A percentile compares a stretch with the other conserved stretches of the same genome.
phyloP scores from a whole-genome alignment of 2,113 vertebrate species.

The Mastomys natalensis region DNA sequence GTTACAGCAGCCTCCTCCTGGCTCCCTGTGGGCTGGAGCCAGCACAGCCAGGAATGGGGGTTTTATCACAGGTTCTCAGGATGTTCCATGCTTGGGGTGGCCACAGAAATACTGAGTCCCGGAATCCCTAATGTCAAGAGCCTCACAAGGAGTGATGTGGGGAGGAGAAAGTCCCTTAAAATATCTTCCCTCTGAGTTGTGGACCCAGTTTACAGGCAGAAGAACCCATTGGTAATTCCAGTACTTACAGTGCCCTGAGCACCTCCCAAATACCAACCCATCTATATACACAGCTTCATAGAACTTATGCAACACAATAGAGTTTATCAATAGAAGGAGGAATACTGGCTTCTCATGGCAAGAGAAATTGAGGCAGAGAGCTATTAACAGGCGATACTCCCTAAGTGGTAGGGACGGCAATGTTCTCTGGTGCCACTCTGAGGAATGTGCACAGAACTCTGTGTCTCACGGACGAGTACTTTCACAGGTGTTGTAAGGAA shows the following conservation, averaged over 20 bases:
- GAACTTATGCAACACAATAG: neutral
- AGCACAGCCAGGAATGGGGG: neutral
- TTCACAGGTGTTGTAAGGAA: neutral
- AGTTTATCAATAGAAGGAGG: neutral
- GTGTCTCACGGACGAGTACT: neutral
- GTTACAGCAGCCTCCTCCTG: constrained; percentile 37
- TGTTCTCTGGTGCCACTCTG: neutral
- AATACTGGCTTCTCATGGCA: neutral
- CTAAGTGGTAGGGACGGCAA: neutral
- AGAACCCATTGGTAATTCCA: neutral
- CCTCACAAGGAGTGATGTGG: neutral
- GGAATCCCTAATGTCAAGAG: no score
- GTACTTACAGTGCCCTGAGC: neutral
- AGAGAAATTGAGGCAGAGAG: neutral
- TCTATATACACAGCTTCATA: rapidly evolving
- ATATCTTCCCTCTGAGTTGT: neutral
- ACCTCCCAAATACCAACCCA: neutral
- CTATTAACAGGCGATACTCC: no score
- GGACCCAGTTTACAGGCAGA: neutral
- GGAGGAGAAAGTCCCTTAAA: neutral
- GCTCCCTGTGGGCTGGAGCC: neutral
- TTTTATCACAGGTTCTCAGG: neutral
- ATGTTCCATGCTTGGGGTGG: neutral
- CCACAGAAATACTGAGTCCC: neutral
- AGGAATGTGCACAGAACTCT: neutral